Conservation (phyloP, 2,113 vertebrate genomes). For the Paradoxurus hermaphroditus region DNA sequence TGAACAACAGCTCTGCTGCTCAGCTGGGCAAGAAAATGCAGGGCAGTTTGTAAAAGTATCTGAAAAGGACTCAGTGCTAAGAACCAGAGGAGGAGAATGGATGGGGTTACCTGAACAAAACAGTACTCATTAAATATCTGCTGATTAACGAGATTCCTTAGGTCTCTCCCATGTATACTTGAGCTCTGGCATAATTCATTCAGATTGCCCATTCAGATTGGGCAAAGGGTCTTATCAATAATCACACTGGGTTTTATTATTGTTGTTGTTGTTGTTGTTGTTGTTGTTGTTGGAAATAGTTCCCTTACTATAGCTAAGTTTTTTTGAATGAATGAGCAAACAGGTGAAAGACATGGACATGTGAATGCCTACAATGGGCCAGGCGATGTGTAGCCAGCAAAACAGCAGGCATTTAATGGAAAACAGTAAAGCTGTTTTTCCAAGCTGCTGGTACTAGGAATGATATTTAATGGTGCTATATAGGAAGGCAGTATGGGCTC, state of each 20-base stretch:
- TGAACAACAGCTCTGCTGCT: slow-evolving; percentile 5
- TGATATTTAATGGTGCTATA: background rate
- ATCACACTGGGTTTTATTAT: background rate
- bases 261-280: too few relatives aligned
- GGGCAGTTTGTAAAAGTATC: background rate
- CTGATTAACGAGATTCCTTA: slow-evolving; percentile 29
- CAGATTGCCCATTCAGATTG: too few relatives aligned
- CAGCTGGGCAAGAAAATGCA: slow-evolving; percentile 32
- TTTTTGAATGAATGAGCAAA: background rate
- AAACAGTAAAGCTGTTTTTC: background rate
- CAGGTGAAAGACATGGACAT: background rate
- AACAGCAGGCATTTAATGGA: slow-evolving; percentile 22
- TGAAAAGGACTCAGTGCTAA: slow-evolving; percentile 24
- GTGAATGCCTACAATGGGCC: background rate
- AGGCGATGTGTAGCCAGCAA: background rate
- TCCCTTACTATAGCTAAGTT: background rate
- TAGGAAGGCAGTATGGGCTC: background rate
- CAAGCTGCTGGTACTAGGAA: background rate
- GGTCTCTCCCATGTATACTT: background rate
- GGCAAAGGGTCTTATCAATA: background rate
- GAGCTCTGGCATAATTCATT: background rate
- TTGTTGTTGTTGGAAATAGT: background rate
- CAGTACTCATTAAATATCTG: background rate
- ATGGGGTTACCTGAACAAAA: slow-evolving; percentile 20
- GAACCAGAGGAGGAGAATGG: slow-evolving; percentile 32